A percentile compares a stretch with the other conserved stretches of the same genome.
Evolutionary conservation across 1,140 invertebrate species (phyloP).

Genomic region (Bemisia tabaci): DNA sequence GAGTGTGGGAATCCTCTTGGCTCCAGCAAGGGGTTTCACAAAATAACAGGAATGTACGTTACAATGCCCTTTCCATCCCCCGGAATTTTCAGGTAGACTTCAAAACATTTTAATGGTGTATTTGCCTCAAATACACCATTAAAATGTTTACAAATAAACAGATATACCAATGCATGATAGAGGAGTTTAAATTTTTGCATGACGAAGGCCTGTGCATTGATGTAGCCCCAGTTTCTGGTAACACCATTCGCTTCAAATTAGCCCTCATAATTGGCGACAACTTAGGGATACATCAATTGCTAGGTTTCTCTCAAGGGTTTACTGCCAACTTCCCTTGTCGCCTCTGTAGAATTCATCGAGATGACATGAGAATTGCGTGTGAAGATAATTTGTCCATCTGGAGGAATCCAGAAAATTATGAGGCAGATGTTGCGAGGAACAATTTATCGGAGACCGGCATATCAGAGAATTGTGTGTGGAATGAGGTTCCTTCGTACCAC

Average conservation of each 20-base stretch:
- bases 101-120: conserved; percentile 5
- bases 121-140: conserved; percentile 3
- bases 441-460: background rate
- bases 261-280: conserved; percentile 27
- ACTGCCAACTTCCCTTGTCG: conserved; percentile 17
- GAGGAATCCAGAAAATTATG: conserved; percentile 5
- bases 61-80: no score
- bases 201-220: background rate
- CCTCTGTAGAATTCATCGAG: conserved; percentile 16
- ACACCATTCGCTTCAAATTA: conserved; percentile 22
- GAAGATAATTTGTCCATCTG: background rate
- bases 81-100: no score
- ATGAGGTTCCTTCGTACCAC: background rate
- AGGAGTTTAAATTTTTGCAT: conserved; percentile 6
- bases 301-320: conserved; percentile 26
- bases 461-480: conserved; percentile 3
- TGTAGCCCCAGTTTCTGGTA: background rate
- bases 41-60: no score
- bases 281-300: conserved; percentile 24
- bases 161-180: background rate
- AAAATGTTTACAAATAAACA: background rate
- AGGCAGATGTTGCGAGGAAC: background rate
- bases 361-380: background rate
- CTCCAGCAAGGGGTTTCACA: no score
- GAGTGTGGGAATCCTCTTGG: no score